Evolutionary conservation across 1,140 invertebrate genomes (phyloP).

Genomic region (Pachypeltis micranthus): DNA sequence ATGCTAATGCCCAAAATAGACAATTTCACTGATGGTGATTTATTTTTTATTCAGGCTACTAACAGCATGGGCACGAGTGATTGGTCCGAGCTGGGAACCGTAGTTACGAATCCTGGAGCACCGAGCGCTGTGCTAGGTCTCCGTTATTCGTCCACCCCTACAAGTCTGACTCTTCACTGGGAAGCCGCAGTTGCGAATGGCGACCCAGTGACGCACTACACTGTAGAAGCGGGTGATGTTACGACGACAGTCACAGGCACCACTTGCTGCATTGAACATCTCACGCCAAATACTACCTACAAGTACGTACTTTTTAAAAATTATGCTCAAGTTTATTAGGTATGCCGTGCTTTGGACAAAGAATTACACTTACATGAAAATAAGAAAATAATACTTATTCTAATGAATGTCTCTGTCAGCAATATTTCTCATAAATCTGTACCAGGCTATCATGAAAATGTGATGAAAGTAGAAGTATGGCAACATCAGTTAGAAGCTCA

Average conservation of each 20-base stretch:
- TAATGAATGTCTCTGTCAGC: too few relatives aligned
- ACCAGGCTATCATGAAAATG: too few relatives aligned
- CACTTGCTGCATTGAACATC: slow-evolving; percentile 35
- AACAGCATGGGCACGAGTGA: slow-evolving; percentile 63
- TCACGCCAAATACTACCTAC: slow-evolving; percentile 44
- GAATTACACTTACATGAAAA: too few relatives aligned
- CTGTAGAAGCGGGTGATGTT: slow-evolving; percentile 56
- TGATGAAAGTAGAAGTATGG: too few relatives aligned
- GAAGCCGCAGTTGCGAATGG: slow-evolving; percentile 56
- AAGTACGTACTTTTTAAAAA: slow-evolving; percentile 34
- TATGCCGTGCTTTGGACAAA: too few relatives aligned
- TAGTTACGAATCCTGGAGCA: slow-evolving; percentile 55
- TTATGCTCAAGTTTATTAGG: too few relatives aligned
- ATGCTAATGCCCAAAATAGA: background rate
- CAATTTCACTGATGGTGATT: background rate
- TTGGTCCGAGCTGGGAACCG: slow-evolving; percentile 46
- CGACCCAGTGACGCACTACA: slow-evolving; percentile 57
- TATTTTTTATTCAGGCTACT: slow-evolving; percentile 41
- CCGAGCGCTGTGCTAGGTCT: slow-evolving; percentile 50
- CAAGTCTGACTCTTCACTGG: slow-evolving; percentile 56
- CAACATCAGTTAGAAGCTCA: too few relatives aligned
- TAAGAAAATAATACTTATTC: too few relatives aligned
- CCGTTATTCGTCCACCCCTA: slow-evolving; percentile 35
- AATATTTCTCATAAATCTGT: too few relatives aligned
- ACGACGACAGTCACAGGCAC: slow-evolving; percentile 43